These are phyloP conservation scores for Bagarius yarrelli DNA, from an alignment of 2,113 vertebrate genomes.

Conservation along the genomic window DNA sequence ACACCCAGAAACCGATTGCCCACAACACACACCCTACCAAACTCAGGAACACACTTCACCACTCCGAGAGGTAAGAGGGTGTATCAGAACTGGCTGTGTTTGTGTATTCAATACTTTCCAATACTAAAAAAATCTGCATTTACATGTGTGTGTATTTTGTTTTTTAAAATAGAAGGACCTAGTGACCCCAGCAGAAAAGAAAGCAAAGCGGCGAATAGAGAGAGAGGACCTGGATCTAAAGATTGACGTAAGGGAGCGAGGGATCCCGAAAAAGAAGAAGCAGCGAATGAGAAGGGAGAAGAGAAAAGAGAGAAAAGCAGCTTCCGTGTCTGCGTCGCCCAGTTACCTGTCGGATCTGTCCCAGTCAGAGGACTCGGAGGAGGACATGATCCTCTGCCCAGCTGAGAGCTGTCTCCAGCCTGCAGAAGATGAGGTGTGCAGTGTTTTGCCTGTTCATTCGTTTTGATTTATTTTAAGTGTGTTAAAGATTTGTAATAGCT, in stretches of 20 bases:
- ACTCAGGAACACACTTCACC: constrained; percentile 61
- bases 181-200: constrained; percentile 75
- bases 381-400: constrained; percentile 89
- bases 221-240: constrained; percentile 65
- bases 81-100: not conserved
- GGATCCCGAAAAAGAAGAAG: constrained; percentile 81
- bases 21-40: constrained; percentile 61
- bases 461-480: not conserved
- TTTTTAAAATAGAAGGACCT: constrained; percentile 66
- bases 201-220: constrained; percentile 82
- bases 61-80: constrained; percentile 57
- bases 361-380: constrained; percentile 88
- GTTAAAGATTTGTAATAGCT: not conserved
- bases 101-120: not conserved
- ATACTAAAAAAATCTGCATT: not conserved
- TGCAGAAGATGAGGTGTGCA: constrained; percentile 89
- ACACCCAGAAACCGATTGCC: constrained; percentile 59
- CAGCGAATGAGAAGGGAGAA: constrained; percentile 75
- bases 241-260: constrained; percentile 70
- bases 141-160: not conserved
- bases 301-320: constrained; percentile 70
- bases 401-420: constrained; percentile 89
- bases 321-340: constrained; percentile 71
- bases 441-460: not conserved
- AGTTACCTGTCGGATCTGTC: constrained; percentile 80